Base-by-base conservation (phyloP, 2,113 vertebrate genomes). In the Rafetus swinhoei region DNA sequence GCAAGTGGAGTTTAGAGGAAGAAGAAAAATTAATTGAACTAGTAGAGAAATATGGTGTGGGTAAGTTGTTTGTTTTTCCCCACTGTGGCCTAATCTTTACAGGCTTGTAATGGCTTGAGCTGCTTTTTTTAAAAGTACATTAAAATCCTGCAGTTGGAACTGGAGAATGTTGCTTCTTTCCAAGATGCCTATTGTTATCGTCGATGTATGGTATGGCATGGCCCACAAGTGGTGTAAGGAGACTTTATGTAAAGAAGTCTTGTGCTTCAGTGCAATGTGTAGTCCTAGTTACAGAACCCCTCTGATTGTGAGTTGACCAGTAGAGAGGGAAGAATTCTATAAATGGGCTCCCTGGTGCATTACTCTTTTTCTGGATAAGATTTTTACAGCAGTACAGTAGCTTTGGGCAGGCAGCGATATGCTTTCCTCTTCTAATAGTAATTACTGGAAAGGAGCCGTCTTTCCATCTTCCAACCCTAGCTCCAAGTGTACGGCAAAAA, bases 31-130 rank as follows among this genome's bases (percentile, higher is more conserved):
- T 99, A 11, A 53, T 97, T 50, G 92, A 96, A 11, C 90, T 99
- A 32, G 98, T 99, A 85, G 85, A 98, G 27, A 99, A 99, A 92
- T 93, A 99, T 0, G 99, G 99, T 16, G 97, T 98, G 0, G 99
- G 99, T 99, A 88, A 93, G 98, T 60, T 56, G 45, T 45, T 45
- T 45, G 45, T 45, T 45, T 45, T 45, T 45, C 45, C 39, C 82
- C 32, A 55, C 6, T 59, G 7, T 39, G 27, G 18, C 1, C 84
- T 54, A 1, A 12, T 54, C 21, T 79, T 0, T 8, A 32, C 56
- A 87, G 32, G 6, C 7, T 87, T 55, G 11, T 21, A 45, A 3
- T 55, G 3, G 4, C 35, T 3, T 25, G 45, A 24, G 21, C 91
- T 85, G 90, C 29, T 27, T 50, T 87, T 82, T 14, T 45, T 6